A percentile compares a stretch with the other conserved stretches of the same genome.
Conservation (phyloP, 2,888 invertebrate species). For the Entomobrya multifasciata region DNA sequence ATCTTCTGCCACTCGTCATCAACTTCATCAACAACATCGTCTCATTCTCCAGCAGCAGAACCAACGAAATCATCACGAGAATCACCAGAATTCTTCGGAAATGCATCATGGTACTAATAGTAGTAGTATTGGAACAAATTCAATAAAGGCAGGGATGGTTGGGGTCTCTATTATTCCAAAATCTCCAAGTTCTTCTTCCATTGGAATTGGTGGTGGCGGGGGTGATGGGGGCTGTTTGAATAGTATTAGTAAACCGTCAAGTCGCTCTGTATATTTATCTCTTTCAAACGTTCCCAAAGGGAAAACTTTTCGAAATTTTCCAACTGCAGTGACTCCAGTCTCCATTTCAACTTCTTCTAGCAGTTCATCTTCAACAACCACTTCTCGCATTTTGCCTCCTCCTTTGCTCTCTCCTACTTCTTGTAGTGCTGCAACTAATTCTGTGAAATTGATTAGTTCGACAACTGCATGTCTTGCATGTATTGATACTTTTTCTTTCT, state of each 20-base stretch:
- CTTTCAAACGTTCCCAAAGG: slow-evolving; percentile 76
- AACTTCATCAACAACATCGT: slow-evolving; percentile 59
- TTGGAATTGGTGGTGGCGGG: slow-evolving; percentile 48
- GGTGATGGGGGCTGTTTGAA: slow-evolving; percentile 62
- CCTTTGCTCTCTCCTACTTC: slow-evolving; percentile 74
- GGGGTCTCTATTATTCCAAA: slow-evolving; percentile 56
- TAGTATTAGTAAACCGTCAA: slow-evolving; percentile 64
- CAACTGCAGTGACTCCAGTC: slow-evolving; percentile 56
- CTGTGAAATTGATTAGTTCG: slow-evolving; percentile 73
- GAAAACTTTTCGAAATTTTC: slow-evolving; percentile 73
- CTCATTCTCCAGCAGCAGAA: slow-evolving; percentile 62
- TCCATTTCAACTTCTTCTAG: slow-evolving; percentile 44
- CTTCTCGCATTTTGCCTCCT: slow-evolving; percentile 73
- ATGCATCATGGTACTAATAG: slow-evolving; percentile 44
- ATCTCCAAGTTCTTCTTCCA: slow-evolving; percentile 35
- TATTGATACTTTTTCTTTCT: slow-evolving; percentile 55
- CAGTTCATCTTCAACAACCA: slow-evolving; percentile 61
- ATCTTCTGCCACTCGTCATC: slow-evolving; percentile 43
- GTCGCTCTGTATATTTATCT: slow-evolving; percentile 75
- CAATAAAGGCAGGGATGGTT: slow-evolving; percentile 55
- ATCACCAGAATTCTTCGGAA: slow-evolving; percentile 13
- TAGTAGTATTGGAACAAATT: slow-evolving; percentile 41
- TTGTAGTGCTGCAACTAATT: slow-evolving; percentile 63
- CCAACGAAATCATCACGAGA: slow-evolving; percentile 55
- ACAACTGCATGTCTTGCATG: slow-evolving; percentile 72